phyloP scores from a whole-genome alignment of 2,113 vertebrate species.

The Menura novaehollandiae region DNA sequence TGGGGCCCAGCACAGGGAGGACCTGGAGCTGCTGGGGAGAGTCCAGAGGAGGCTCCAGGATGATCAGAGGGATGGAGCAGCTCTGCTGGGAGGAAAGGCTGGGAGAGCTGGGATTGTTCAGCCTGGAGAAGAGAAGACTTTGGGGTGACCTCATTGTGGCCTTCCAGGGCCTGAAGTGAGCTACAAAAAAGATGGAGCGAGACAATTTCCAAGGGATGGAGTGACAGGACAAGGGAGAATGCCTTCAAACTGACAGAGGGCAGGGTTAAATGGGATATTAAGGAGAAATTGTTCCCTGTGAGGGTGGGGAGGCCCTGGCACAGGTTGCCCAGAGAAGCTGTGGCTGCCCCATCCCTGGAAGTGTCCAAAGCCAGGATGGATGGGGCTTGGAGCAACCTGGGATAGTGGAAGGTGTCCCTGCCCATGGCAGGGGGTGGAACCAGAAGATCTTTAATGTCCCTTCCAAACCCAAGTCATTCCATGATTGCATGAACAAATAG shows the following conservation, averaged over 20 bases:
- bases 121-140: neutral
- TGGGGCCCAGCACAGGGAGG: neutral
- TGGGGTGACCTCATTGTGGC: neutral
- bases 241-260: rapidly evolving
- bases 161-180: neutral
- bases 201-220: neutral
- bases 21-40: neutral
- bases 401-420: neutral
- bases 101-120: neutral
- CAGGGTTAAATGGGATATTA: too few relatives aligned
- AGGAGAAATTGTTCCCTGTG: neutral
- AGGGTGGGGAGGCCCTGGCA: neutral
- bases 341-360: neutral
- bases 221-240: neutral
- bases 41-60: neutral
- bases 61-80: neutral
- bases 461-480: neutral
- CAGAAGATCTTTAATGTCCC: rapidly evolving
- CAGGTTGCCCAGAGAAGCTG: neutral
- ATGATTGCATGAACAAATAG: neutral
- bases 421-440: neutral
- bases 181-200: neutral
- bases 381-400: neutral
- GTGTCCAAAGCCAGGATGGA: neutral
- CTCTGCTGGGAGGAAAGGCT: neutral